Conservation (phyloP, 2,888 invertebrate genomes). For the Tenthredo distinguenda region DNA sequence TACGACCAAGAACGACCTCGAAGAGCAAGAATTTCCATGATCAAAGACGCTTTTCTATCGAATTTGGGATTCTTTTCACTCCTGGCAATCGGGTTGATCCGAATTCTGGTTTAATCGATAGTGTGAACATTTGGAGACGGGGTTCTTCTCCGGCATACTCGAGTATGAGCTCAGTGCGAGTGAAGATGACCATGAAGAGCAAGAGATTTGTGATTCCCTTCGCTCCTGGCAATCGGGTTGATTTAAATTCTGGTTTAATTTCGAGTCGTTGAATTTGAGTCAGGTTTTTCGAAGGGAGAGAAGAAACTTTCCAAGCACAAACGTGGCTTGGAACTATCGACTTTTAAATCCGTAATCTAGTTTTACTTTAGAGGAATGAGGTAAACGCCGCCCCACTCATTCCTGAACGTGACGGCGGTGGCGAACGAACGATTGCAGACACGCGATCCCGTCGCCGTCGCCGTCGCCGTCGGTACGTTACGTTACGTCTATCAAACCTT, state of each 20-base stretch:
- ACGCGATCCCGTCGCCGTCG: slow-evolving; percentile 9
- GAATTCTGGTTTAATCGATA: not conserved
- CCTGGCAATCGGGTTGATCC: not conserved
- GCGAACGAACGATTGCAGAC: slow-evolving; percentile 31
- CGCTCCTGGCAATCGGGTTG: not conserved
- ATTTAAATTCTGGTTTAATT: slow-evolving; percentile 11
- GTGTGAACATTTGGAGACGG: not conserved
- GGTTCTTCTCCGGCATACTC: not conserved
- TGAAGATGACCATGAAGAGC: not conserved
- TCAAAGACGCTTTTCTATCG: not conserved
- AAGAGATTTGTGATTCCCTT: too few species aligned
- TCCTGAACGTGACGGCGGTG: slow-evolving; percentile 23
- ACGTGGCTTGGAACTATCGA: slow-evolving; percentile 6
- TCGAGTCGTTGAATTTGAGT: not conserved
- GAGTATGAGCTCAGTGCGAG: not conserved
- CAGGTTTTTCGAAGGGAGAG: not conserved
- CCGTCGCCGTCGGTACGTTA: not conserved
- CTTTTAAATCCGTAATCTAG: slow-evolving; percentile 34
- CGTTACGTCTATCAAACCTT: slow-evolving; percentile 14
- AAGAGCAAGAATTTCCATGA: not conserved
- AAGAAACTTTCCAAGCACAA: not conserved
- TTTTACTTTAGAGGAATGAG: slow-evolving; percentile 14
- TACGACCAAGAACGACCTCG: not conserved
- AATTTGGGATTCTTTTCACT: not conserved
- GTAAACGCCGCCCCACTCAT: not conserved